Conservation (phyloP, 2,888 invertebrate species). For the Calameuta idolon region DNA sequence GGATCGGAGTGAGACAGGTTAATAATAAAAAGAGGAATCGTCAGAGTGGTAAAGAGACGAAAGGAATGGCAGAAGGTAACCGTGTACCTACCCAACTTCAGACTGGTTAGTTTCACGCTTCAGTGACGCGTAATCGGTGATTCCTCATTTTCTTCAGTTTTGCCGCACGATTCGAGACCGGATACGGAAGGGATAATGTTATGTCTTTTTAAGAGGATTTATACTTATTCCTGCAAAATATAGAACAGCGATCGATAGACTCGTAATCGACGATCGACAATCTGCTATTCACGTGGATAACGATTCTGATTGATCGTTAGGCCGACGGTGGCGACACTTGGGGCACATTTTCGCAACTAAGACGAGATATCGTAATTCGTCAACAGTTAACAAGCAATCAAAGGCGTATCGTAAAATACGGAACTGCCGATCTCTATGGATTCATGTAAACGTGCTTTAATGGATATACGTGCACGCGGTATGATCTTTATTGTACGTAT, state of each 20-base stretch:
- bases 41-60: not conserved
- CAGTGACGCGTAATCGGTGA: not conserved
- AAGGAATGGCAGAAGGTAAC: not conserved
- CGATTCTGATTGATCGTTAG: not conserved
- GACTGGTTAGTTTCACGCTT: not conserved
- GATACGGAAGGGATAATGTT: slow-evolving; percentile 27
- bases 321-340: not conserved
- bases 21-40: slow-evolving; percentile 1
- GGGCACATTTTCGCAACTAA: not conserved
- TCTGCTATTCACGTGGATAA: not conserved
- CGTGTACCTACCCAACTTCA: not conserved
- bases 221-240: slow-evolving; percentile 19
- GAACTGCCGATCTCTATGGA: not conserved
- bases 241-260: slow-evolving; percentile 36
- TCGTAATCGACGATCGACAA: slow-evolving; percentile 4
- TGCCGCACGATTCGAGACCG: slow-evolving; percentile 40
- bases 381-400: not conserved
- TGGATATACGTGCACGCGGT: not conserved
- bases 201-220: not conserved
- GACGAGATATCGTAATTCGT: not conserved
- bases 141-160: slow-evolving; percentile 22
- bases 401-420: not conserved
- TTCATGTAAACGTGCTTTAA: not conserved
- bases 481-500: slow-evolving; percentile 8
- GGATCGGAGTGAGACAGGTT: not conserved